These are phyloP conservation scores for Caenorhabditis wallacei DNA, from an alignment of 2,888 invertebrate species.

Conservation along the genomic window DNA sequence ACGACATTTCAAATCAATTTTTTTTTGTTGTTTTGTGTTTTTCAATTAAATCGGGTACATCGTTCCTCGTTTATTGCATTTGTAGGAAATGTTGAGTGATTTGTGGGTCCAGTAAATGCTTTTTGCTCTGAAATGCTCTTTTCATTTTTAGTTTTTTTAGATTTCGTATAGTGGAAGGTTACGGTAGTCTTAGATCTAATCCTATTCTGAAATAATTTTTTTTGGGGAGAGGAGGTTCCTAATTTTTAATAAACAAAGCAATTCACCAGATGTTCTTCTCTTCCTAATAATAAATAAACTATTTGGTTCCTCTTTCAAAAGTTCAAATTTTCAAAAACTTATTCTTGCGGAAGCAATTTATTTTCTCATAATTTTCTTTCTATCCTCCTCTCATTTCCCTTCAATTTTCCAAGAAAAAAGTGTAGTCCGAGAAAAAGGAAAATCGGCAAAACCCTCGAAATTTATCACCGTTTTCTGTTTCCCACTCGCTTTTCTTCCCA, in stretches of 20 bases:
- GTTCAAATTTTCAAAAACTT: constrained; percentile 1
- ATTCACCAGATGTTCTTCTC: constrained; percentile 16
- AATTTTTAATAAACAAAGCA: neutral
- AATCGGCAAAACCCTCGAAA: constrained; percentile 1
- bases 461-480: constrained; percentile 31
- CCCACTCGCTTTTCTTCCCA: constrained; percentile 38
- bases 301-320: neutral
- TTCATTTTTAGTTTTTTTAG: neutral
- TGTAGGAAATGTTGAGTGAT: constrained; percentile 3
- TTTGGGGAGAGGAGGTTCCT: neutral
- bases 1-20: neutral
- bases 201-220: too few species aligned
- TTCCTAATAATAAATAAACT: constrained; percentile 16
- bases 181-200: neutral
- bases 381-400: too few species aligned
- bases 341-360: constrained; percentile 26
- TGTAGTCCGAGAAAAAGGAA: constrained; percentile 7
- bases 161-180: neutral
- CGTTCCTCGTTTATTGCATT: constrained; percentile 14
- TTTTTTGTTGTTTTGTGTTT: neutral
- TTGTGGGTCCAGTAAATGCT: neutral
- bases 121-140: neutral
- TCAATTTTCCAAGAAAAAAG: constrained; percentile 13
- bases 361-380: constrained; percentile 4
- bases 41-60: constrained; percentile 13